Percentiles rank a stretch among this genome's conserved stretches.
Conservation (phyloP, 2,888 invertebrate species). For the Furcula furcula region DNA sequence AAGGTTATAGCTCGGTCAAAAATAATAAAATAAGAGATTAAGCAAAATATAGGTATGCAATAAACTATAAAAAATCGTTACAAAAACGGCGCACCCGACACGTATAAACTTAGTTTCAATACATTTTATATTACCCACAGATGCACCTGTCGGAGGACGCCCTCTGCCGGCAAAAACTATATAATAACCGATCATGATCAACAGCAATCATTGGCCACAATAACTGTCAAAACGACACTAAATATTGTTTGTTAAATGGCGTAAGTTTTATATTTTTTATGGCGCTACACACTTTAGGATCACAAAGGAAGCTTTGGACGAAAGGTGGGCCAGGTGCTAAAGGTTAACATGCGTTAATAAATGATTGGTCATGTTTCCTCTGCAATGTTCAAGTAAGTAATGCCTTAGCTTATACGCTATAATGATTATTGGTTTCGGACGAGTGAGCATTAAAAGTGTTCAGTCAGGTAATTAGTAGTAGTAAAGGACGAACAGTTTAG, state of each 20-base stretch:
- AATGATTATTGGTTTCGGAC: slow-evolving; percentile 3
- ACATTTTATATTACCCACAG: slow-evolving; percentile 8
- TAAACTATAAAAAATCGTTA: too few relatives aligned
- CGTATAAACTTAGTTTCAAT: neutral
- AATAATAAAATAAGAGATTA: too few relatives aligned
- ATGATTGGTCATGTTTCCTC: slow-evolving; percentile 30
- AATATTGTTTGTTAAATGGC: slow-evolving; percentile 79
- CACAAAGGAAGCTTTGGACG: slow-evolving; percentile 56
- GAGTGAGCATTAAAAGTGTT: too few relatives aligned
- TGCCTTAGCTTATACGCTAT: slow-evolving; percentile 15
- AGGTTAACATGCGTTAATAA: slow-evolving; percentile 53
- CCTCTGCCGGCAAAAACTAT: slow-evolving; percentile 54
- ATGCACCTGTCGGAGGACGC: slow-evolving; percentile 61
- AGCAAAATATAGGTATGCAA: too few relatives aligned
- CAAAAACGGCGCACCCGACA: neutral
- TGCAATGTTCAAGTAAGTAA: slow-evolving; percentile 48
- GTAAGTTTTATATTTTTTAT: slow-evolving; percentile 70
- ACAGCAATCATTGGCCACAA: slow-evolving; percentile 74
- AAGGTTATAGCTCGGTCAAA: too few relatives aligned
- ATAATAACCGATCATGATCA: slow-evolving; percentile 63
- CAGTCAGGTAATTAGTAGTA: too few relatives aligned
- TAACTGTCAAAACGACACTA: slow-evolving; percentile 79
- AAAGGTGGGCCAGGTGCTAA: slow-evolving; percentile 56
- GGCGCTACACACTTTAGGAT: slow-evolving; percentile 70
- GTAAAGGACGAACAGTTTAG: too few relatives aligned